Base-by-base conservation (phyloP, 2,797 vertebrate genomes). In the Pipistrellus nathusii region DNA sequence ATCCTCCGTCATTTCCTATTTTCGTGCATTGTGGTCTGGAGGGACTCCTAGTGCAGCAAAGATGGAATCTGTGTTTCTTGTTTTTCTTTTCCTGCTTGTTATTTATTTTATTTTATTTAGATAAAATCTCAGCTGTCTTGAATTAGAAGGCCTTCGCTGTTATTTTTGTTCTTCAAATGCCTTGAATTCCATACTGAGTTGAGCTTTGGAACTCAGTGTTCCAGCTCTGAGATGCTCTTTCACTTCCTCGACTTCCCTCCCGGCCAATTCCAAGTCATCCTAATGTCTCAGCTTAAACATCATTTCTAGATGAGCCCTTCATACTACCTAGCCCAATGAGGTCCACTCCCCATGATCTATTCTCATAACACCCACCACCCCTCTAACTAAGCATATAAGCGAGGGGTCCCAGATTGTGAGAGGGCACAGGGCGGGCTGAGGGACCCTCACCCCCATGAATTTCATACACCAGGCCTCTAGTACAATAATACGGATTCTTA, bases 211-310 rank as follows among this genome's bases (percentile, higher is more conserved):
- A 86, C 25, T 35, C 80, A 32, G 51, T 81, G 23, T 76, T 76
- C 30, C 30, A 62, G 82, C 18, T 81, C 84, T 48, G 46, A 71
- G 44, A 75, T 35, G 23, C 30, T 64, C 88, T 78, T 77, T 12
- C 35, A 38, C 46, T 68, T 1, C 1, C 11, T 59, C 21, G 48
- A 91, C 27, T 82, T 59, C 12, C 30, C 32, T 76, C 30, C 30
- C 51, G 84, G 62, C 30, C 66, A 91, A 77, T 93, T 93, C 32
- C 32, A 88, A 73, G 64, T 84, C 64, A 51, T 72, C 48, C 88
- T 91, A 73, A 44, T 72, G 66, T 73, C 35, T 48, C 48, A 12
- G 41, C 64, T 76, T 90, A 82, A 62, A 76, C 20, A 8, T 75
- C 48, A 69, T 82, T 78, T 55, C 21, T 90, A 84, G 30, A 38